Percentiles rank a stretch among this genome's conserved stretches.
These are phyloP conservation scores for Oscheius myriophilus DNA, from an alignment of 2,888 invertebrate genomes.

Conservation along the genomic window DNA sequence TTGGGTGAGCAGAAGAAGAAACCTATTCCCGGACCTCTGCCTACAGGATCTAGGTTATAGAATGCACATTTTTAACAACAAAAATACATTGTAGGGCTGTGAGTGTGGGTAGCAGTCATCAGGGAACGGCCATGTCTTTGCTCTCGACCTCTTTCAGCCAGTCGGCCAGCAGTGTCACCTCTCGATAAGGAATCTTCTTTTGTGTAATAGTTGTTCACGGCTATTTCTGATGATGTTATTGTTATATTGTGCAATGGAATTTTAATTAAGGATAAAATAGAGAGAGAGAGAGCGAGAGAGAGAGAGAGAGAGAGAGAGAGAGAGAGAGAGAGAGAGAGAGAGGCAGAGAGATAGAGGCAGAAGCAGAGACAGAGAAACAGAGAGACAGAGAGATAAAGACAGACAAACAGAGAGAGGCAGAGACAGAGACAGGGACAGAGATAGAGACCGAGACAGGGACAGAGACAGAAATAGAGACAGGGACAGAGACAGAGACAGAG, in stretches of 20 bases:
- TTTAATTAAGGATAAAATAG: too few relatives aligned
- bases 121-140: conserved; percentile 51
- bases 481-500: too few relatives aligned
- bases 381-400: too few relatives aligned
- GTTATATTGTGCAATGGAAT: neutral
- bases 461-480: too few relatives aligned
- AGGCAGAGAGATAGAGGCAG: too few relatives aligned
- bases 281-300: too few relatives aligned
- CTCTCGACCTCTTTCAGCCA: conserved; percentile 53
- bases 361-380: too few relatives aligned
- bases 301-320: too few relatives aligned
- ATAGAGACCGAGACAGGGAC: too few relatives aligned
- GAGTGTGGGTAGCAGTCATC: conserved; percentile 37
- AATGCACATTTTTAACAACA: neutral
- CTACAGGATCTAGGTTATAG: conserved; percentile 8
- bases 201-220: conserved; percentile 12
- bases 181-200: conserved; percentile 26
- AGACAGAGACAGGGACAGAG: too few relatives aligned
- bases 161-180: conserved; percentile 54
- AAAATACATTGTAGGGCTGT: neutral
- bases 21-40: conserved; percentile 20
- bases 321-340: too few relatives aligned
- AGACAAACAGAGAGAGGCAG: too few relatives aligned
- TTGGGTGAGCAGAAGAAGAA: conserved; percentile 48
- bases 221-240: conserved; percentile 14